Evolutionary conservation across 2,113 vertebrate genomes (phyloP).

Genomic region (Alces alces): DNA sequence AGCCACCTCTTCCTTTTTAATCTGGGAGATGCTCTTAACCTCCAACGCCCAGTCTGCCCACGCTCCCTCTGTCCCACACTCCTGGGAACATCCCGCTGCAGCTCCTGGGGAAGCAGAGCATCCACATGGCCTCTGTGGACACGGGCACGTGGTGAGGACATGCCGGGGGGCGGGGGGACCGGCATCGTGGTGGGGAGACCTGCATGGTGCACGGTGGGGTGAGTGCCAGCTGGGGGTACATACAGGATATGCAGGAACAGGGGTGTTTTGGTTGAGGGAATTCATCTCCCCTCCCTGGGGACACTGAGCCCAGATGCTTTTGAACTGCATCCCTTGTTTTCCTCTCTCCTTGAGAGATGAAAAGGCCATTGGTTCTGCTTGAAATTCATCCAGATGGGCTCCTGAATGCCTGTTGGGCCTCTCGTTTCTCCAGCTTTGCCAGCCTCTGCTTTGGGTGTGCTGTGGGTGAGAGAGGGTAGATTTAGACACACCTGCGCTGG

Average conservation of each 20-base stretch:
- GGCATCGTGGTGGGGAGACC: neutral
- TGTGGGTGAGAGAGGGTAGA: neutral
- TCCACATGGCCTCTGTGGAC: neutral
- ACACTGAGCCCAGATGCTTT: neutral
- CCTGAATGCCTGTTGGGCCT: neutral
- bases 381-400: neutral
- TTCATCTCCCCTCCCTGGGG: neutral
- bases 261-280: neutral
- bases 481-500: rapidly evolving
- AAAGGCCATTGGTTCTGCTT: neutral
- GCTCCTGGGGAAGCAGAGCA: neutral
- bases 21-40: neutral
- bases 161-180: rapidly evolving
- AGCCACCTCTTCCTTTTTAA: neutral
- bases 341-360: neutral
- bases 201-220: rapidly evolving
- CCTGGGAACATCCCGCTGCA: neutral
- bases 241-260: neutral
- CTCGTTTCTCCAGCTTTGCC: neutral
- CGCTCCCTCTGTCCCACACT: no score
- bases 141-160: neutral
- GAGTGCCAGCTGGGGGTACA: neutral
- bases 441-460: neutral
- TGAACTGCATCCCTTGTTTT: neutral
- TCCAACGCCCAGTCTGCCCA: neutral